Conservation (phyloP, 2,113 vertebrate genomes). For the Pollachius pollachius region DNA sequence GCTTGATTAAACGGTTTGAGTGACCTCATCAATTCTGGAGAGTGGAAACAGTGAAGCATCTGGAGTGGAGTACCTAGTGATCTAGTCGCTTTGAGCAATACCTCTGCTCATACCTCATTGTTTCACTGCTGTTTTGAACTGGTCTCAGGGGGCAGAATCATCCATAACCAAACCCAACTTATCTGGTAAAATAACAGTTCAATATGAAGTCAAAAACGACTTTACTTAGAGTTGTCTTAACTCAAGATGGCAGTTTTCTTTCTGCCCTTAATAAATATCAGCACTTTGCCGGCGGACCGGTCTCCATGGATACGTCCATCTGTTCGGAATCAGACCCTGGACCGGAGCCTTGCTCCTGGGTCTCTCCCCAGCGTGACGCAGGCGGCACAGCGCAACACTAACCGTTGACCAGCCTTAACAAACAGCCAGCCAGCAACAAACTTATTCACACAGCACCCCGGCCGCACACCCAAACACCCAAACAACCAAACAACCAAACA, state of each 20-base stretch:
- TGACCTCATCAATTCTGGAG: not conserved
- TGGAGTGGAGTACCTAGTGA: too few relatives aligned
- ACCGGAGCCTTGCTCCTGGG: not conserved
- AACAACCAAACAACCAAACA: not conserved
- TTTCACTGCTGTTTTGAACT: too few relatives aligned
- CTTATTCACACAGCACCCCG: not conserved
- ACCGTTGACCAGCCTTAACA: not conserved
- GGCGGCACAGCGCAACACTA: not conserved
- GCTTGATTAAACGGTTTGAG: slow-evolving; percentile 16
- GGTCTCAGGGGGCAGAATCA: too few relatives aligned
- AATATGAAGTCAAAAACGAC: too few relatives aligned
- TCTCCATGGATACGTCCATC: slow-evolving; percentile 9
- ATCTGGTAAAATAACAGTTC: too few relatives aligned
- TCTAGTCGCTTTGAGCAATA: not conserved
- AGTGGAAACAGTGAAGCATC: too few relatives aligned
- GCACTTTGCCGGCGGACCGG: not conserved
- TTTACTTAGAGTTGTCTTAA: too few relatives aligned
- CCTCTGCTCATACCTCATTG: not conserved
- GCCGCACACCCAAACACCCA: not conserved
- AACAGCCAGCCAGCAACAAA: slow-evolving; percentile 7
- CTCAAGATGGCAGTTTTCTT: too few relatives aligned
- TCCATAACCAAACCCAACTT: too few relatives aligned
- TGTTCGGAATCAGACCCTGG: slow-evolving; percentile 7
- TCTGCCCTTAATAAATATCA: too few relatives aligned
- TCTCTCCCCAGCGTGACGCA: not conserved